phyloP scores from a whole-genome alignment of 2,797 vertebrate genomes.

The Enteromius mattozi region DNA sequence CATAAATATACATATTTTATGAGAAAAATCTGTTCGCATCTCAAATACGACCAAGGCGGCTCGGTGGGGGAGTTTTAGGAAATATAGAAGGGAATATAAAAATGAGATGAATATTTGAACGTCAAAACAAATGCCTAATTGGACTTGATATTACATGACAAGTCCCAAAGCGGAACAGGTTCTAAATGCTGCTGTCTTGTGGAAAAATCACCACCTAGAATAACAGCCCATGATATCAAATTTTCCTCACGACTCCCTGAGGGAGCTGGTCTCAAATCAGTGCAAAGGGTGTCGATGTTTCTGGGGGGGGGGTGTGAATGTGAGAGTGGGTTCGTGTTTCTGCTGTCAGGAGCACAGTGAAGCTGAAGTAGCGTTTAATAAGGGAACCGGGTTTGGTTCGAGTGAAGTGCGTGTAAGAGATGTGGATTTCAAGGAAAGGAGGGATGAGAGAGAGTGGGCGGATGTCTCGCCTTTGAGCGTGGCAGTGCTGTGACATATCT shows the following conservation, averaged over 20 bases:
- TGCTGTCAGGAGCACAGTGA: constrained; percentile 39
- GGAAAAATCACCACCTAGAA: constrained; percentile 24
- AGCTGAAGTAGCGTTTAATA: constrained; percentile 46
- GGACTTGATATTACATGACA: constrained; percentile 28
- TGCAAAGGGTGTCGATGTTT: constrained; percentile 33
- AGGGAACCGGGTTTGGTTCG: constrained; percentile 35
- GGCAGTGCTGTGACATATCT: constrained; percentile 36
- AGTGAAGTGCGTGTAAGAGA: constrained; percentile 35
- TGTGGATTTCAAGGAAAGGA: constrained; percentile 28
- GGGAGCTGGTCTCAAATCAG: constrained; percentile 28
- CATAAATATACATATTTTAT: constrained; percentile 57
- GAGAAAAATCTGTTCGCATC: constrained; percentile 51
- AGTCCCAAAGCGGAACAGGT: constrained; percentile 11
- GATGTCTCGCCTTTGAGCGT: constrained; percentile 37
- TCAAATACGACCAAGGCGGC: constrained; percentile 20
- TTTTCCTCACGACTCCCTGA: constrained; percentile 26
- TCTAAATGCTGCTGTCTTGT: constrained; percentile 22
- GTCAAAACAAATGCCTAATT: constrained; percentile 38
- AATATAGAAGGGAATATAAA: constrained; percentile 23
- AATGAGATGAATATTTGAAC: constrained; percentile 40
- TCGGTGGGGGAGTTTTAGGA: background rate
- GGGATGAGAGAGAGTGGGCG: constrained; percentile 47
- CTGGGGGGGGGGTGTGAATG: constrained; percentile 32
- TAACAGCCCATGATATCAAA: constrained; percentile 38
- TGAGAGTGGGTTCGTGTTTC: constrained; percentile 39